Base-by-base conservation (phyloP, 2,888 invertebrate genomes). In the Cabera pusaria region DNA sequence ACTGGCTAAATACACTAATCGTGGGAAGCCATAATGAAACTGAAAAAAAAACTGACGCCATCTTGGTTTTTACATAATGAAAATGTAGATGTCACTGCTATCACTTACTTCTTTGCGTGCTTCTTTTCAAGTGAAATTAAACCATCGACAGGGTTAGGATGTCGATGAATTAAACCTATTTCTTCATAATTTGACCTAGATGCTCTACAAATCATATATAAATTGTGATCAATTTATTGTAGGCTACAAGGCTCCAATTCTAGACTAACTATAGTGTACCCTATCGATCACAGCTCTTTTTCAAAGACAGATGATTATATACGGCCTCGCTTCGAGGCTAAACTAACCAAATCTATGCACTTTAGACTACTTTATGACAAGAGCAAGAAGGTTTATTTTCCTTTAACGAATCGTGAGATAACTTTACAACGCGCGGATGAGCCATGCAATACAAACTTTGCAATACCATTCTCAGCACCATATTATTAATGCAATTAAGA, bases 241-340 rank as follows among this genome's bases (percentile, higher is more conserved):
- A 14, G 14, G 14, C 14, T 14, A 14, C 14, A 14, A 14, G 14
- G 14, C n/a, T 14, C 14, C 14, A 14, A 14, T 27, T 27, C 18
- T 4, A 3, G 7, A 6, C 9, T 0, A n/a, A 4, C 1, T 20
- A 7, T 18, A 14, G 4, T 14, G 4, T 14, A 8, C 14, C 16
- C 10, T 18, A 35, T 39, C 39, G 19, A 32, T 44, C 56, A 58
- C 19, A n/a, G 22, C 8, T n/a, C 21, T 49, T 49, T 57, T 49
- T 22, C n/a, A 43, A 44, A 59, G 58, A 57, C 49, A 31, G 23
- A 12, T 43, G 36, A 58, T 55, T 44, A 11, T 5, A 21, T 5
- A 12, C 38, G 52, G 34, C 63, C 63, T 63, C 55, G 49, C 1
- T 3, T 1, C 49, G 44, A 52, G 52, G 45, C 20, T 34, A 34